Conservation (phyloP, 1,140 invertebrate genomes). For the Ostrea denselamellosa region DNA sequence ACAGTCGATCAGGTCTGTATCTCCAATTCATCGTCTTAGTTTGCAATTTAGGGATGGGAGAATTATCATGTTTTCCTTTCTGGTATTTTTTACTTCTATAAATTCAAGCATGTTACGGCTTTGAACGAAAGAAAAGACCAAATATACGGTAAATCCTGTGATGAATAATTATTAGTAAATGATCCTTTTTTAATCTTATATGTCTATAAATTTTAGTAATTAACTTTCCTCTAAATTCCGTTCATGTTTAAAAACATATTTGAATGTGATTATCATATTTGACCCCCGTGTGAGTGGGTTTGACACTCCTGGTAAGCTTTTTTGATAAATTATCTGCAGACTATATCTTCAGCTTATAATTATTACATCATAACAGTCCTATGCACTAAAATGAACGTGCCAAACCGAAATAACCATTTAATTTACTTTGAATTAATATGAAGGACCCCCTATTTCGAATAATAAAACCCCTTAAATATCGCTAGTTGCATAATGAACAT, state of each 20-base stretch:
- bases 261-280: neutral
- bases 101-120: no score
- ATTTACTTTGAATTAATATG: conserved; percentile 18
- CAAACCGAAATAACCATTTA: neutral
- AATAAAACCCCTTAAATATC: conserved; percentile 3
- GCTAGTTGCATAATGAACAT: conserved; percentile 20
- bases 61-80: no score
- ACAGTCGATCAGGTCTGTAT: no score
- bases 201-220: neutral
- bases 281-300: neutral
- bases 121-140: no score
- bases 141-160: no score
- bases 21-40: no score
- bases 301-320: conserved; percentile 1
- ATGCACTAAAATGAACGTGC: neutral
- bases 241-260: neutral
- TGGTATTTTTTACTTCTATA: no score
- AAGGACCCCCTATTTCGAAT: neutral
- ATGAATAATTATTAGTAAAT: no score
- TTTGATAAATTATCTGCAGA: neutral
- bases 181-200: neutral
- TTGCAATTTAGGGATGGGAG: no score
- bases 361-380: neutral
- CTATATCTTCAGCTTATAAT: neutral
- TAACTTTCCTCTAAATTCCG: neutral